phyloP scores from a whole-genome alignment of 2,888 invertebrate genomes.

The Cryptocephalus moraei region DNA sequence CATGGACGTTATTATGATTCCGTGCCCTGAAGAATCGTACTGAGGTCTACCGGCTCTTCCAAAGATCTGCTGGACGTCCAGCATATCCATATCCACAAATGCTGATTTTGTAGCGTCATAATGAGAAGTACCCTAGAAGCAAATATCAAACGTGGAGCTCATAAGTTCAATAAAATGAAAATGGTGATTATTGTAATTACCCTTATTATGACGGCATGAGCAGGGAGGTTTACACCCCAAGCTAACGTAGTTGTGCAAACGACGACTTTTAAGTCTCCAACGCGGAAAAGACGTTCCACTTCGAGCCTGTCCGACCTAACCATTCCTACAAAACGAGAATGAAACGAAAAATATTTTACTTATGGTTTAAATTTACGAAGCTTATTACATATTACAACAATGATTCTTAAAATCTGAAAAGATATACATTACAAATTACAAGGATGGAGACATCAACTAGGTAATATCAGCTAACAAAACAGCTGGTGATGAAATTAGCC shows the following conservation, averaged over 20 bases:
- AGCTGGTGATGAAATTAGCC: too few relatives aligned
- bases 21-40: constrained; percentile 89
- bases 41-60: constrained; percentile 98
- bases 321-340: constrained; percentile 41
- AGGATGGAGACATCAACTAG: too few relatives aligned
- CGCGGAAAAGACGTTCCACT: constrained; percentile 76
- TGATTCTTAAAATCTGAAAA: too few relatives aligned
- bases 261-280: constrained; percentile 78
- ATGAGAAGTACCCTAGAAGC: constrained; percentile 80
- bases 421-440: too few relatives aligned
- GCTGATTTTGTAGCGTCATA: constrained; percentile 93
- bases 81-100: constrained; percentile 89
- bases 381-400: too few relatives aligned
- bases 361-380: too few relatives aligned
- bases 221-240: constrained; percentile 99
- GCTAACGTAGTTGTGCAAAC: constrained; percentile 97
- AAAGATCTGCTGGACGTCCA: constrained; percentile 97
- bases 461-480: too few relatives aligned
- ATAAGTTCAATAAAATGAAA: not conserved
- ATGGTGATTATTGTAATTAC: constrained; percentile 38
- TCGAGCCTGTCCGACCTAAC: constrained; percentile 35
- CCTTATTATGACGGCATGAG: constrained; percentile 93
- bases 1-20: constrained; percentile 89
- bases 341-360: too few relatives aligned
- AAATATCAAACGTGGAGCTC: constrained; percentile 2